Evolutionary conservation across 2,888 invertebrate genomes (phyloP), one percentile per base, ranked within the genome.

Genomic region (Cheiracanthium punctorium): DNA sequence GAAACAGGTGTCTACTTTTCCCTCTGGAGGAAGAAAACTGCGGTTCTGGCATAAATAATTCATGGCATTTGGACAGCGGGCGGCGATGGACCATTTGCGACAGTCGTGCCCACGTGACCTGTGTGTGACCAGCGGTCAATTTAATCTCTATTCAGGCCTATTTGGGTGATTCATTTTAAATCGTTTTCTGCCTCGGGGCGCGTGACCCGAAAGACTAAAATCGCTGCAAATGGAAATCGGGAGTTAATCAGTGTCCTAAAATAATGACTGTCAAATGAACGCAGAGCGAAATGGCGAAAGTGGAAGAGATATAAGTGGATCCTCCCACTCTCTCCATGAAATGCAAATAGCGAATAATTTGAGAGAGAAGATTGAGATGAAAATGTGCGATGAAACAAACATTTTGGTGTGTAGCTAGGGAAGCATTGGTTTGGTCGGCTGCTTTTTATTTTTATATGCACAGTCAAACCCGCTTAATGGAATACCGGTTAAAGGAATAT

Each of bases 141-240:
- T 48, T 48, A 48, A 48, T 48, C 43, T 48, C 43, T 48, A 48
- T 48, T 48, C 43, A 48, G 14, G 43, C 17, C 43, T 48, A 48
- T 48, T 48, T 48, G 43, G 43, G 17, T 48, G 43, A 48, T 48
- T 48, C 43, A 48, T 48, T 48, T 48, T 48, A 48, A 48, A 48
- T 48, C 43, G 43, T 48, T 17, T 17, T 48, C 43, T 17, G 10
- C 14, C 14, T 1, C 7, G 1, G 43, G 43, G 43, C 43, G 17
- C 43, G 43, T 48, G 43, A 48, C 43, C 43, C 14, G 43, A 48
- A 48, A 48, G 7, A 48, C 7, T 17, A 48, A 48, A 48, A 10
- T 17, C 10, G n/a, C 14, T 7, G 43, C 43, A 48, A 48, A 17
- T 17, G 43, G 17, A 17, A 4, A 37, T 37, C 10, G 37, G 37